Base-by-base conservation (phyloP, 2,888 invertebrate species). In the Drosophila neoperkinsi region DNA sequence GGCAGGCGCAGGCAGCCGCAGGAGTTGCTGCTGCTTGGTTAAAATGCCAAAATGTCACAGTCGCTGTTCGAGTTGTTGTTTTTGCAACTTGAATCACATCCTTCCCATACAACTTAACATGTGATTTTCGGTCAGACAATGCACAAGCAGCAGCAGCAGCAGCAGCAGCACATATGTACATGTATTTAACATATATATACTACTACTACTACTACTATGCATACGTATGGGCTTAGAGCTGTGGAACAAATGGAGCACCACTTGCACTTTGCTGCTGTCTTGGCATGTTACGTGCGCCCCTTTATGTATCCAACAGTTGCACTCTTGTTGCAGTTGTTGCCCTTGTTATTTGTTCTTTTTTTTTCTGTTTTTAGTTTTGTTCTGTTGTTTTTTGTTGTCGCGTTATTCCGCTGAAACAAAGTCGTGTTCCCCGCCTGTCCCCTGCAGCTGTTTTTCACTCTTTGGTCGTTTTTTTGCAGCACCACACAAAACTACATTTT, bases 71-170 rank as follows among this genome's bases (percentile, higher is more conserved):
- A 63, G 62, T 43, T 51, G 49, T 68, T 71, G 71, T 71, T 79
- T 79, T 77, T 90, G 87, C 88, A 86, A 90, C 92, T 90, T 90
- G 91, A 91, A 92, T 91, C 91, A 91, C 92, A 92, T 92, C 91
- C 91, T 91, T 92, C 91, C 92, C 83, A 84, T 90, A 84, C 83
- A 91, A 79, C 88, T 84, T 88, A 91, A 92, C 92, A 92, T 90
- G 90, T 90, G 88, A 91, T 91, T 91, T 91, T 91, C 88, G 88
- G 88, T 89, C 84, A 80, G 73, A 75, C 85, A 82, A 72, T 82
- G 82, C 83, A 79, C 74, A 81, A 69, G 71, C 43, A 56, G 7
- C 71, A 50, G 65, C 53, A 64, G 2, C 74, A 50, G 72, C 51
- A 64, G 86, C 83, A 79, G 7, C 7, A 43, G 4, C 41, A 59